These are phyloP conservation scores for Cydia splendana DNA, from an alignment of 1,140 invertebrate species.

Conservation along the genomic window DNA sequence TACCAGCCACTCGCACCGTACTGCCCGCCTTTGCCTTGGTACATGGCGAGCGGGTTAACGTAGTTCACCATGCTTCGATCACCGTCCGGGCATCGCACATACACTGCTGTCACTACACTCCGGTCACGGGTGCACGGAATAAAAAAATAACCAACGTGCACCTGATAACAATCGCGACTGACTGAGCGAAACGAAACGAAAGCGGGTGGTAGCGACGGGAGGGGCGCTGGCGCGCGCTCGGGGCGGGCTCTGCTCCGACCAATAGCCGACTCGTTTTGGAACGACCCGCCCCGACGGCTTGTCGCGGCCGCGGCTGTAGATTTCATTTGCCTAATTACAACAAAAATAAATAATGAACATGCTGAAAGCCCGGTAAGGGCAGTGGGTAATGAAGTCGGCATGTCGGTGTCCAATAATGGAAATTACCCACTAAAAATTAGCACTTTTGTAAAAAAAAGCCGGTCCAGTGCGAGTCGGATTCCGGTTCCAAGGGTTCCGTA, in stretches of 20 bases:
- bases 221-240: conserved; percentile 38
- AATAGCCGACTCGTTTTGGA: conserved; percentile 40
- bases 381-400: conserved; percentile 57
- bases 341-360: conserved; percentile 65
- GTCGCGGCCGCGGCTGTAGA: conserved; percentile 40
- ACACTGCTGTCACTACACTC: conserved; percentile 70
- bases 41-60: conserved; percentile 81
- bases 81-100: conserved; percentile 73
- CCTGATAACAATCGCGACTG: conserved; percentile 58
- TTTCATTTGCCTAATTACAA: conserved; percentile 78
- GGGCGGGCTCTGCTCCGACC: conserved; percentile 41
- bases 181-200: conserved; percentile 36
- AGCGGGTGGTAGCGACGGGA: conserved; percentile 35
- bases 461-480: no score
- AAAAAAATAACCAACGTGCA: conserved; percentile 46
- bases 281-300: conserved; percentile 41
- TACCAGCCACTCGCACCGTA: conserved; percentile 75
- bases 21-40: conserved; percentile 80
- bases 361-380: conserved; percentile 49
- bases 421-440: background rate
- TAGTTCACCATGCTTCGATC: conserved; percentile 81
- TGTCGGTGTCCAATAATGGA: conserved; percentile 37
- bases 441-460: no score
- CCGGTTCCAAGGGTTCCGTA: no score
- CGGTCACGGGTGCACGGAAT: conserved; percentile 43